Percentiles rank a stretch among this genome's conserved stretches.
Conservation (phyloP, 1,140 invertebrate species). For the Sitobion miscanthi region DNA sequence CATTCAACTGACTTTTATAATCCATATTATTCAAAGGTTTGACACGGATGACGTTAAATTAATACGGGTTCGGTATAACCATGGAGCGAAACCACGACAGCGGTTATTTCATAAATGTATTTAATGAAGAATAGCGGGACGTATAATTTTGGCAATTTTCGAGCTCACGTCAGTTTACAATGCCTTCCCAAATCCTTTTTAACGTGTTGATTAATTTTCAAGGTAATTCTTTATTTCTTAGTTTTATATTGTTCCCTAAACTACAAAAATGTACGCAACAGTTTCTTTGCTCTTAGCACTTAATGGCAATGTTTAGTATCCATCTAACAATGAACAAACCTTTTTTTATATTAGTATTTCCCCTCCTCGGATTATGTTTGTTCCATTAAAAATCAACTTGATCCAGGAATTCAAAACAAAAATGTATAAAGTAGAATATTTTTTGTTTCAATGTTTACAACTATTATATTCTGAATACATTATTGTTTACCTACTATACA, state of each 20-base stretch:
- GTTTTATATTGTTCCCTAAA: background rate
- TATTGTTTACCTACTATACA: background rate
- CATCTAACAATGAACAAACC: background rate
- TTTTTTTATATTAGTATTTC: background rate
- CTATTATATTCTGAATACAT: background rate
- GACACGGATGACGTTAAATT: background rate
- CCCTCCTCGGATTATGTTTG: background rate
- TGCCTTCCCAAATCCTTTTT: background rate
- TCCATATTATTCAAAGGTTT: background rate
- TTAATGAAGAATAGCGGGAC: background rate
- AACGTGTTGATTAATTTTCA: conserved; percentile 14
- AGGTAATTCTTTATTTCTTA: background rate
- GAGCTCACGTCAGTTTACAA: background rate
- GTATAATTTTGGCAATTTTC: conserved; percentile 12
- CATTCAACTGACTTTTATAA: background rate
- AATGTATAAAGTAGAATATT: background rate
- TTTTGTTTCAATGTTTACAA: background rate
- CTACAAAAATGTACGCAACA: background rate
- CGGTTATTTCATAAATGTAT: background rate
- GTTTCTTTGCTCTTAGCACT: background rate
- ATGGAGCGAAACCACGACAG: background rate
- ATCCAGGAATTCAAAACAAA: background rate
- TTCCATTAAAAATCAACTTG: background rate
- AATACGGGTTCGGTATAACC: background rate
- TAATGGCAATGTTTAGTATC: background rate